Evolutionary conservation across 1,140 invertebrate genomes (phyloP).

Genomic region (Druon quercuslanigerum): DNA sequence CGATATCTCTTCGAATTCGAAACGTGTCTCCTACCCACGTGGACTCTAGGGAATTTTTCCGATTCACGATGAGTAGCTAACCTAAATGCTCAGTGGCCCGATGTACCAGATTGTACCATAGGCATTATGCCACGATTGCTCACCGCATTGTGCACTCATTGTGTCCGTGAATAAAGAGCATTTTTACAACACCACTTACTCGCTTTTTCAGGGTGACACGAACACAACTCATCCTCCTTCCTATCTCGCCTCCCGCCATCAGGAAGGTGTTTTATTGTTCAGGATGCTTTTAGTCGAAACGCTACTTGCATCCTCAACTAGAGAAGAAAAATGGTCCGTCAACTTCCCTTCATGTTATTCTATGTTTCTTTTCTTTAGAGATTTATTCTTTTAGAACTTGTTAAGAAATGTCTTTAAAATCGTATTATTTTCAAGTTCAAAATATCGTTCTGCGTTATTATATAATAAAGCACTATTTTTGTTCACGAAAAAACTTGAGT

Average conservation of each 20-base stretch:
- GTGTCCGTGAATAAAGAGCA: conserved; percentile 59
- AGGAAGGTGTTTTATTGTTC: conserved; percentile 16
- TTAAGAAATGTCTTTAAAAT: too few relatives aligned
- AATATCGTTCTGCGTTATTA: too few relatives aligned
- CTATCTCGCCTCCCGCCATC: background rate
- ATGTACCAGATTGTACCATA: conserved; percentile 54
- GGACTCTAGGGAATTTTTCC: conserved; percentile 56
- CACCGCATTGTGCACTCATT: conserved; percentile 58
- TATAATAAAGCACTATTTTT: too few relatives aligned
- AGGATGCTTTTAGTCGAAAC: conserved; percentile 3
- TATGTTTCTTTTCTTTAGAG: too few relatives aligned
- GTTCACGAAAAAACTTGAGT: too few relatives aligned
- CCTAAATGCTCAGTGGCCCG: conserved; percentile 56
- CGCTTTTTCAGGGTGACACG: conserved; percentile 42
- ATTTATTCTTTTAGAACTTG: too few relatives aligned
- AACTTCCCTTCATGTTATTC: too few relatives aligned
- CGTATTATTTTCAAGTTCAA: too few relatives aligned
- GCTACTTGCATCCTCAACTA: conserved; percentile 16
- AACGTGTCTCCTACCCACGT: conserved; percentile 61
- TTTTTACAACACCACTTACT: conserved; percentile 64
- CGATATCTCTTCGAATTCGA: conserved; percentile 51
- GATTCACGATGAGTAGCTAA: conserved; percentile 64
- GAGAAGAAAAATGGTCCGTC: background rate
- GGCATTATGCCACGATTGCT: conserved; percentile 47
- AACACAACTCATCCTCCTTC: conserved; percentile 59